Conservation (phyloP, 23 tunicate species). For the Styela plicata region DNA sequence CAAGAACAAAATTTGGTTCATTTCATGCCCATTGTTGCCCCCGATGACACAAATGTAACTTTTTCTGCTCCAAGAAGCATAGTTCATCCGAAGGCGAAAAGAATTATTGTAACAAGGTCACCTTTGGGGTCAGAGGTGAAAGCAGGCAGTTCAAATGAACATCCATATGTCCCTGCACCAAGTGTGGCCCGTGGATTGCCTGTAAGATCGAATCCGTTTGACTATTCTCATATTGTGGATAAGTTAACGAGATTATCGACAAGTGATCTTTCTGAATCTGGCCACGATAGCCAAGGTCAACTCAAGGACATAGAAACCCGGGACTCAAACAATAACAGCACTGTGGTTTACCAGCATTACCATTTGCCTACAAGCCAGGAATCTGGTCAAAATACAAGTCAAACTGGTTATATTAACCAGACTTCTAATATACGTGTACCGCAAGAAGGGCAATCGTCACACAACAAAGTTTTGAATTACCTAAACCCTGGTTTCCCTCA, state of each 20-base stretch:
- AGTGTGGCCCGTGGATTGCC: constrained; percentile 8
- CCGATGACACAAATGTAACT: background rate
- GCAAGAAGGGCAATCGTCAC: background rate
- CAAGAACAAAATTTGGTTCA: background rate
- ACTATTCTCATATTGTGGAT: constrained; percentile 22
- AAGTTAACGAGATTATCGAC: constrained; percentile 14
- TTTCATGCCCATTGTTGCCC: constrained; percentile 8
- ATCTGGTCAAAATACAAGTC: too few species aligned
- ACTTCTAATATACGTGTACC: background rate
- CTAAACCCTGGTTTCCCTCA: background rate
- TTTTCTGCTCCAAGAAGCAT: background rate
- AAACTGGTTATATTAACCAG: background rate
- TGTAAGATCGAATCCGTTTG: background rate
- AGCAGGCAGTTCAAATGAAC: background rate
- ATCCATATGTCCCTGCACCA: constrained; percentile 21
- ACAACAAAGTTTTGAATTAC: background rate
- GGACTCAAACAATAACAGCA: background rate
- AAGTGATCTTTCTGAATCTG: background rate
- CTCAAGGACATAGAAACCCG: background rate
- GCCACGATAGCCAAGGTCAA: background rate
- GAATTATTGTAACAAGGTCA: background rate
- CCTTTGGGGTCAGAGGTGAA: background rate
- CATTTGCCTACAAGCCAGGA: background rate
- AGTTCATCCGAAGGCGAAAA: constrained; percentile 8
- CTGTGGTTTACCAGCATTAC: background rate